Conservation (phyloP, 2,797 vertebrate genomes). For the Glyptemys insculpta region DNA sequence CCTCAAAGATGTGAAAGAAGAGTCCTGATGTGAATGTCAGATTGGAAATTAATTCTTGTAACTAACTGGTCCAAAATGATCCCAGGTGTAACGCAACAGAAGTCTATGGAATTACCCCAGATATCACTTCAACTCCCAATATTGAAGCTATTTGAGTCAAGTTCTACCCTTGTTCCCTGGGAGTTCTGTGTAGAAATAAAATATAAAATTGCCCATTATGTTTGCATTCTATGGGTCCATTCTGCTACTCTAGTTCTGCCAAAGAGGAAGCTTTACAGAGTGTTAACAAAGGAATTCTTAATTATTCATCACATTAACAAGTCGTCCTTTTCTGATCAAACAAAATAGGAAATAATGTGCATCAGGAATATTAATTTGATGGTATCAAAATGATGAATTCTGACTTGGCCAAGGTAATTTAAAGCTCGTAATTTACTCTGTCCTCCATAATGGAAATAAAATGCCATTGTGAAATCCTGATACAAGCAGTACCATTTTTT, state of each 20-base stretch:
- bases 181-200: neutral
- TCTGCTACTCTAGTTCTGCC: neutral
- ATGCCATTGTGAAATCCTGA: neutral
- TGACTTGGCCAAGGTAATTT: neutral
- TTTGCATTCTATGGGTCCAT: neutral
- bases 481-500: neutral
- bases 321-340: neutral
- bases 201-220: neutral
- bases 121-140: neutral
- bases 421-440: neutral
- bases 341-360: neutral
- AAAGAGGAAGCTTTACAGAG: neutral
- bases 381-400: neutral
- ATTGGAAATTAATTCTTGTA: neutral
- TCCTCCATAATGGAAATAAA: neutral
- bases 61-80: neutral
- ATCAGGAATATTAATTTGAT: conserved; percentile 8
- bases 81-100: neutral
- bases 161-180: neutral
- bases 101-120: neutral
- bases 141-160: neutral
- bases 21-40: neutral
- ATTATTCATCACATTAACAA: neutral
- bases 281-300: conserved; percentile 1
- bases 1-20: neutral